These are phyloP conservation scores for Hypselothyrea guttata DNA, from an alignment of 2,888 invertebrate species.

Conservation along the genomic window DNA sequence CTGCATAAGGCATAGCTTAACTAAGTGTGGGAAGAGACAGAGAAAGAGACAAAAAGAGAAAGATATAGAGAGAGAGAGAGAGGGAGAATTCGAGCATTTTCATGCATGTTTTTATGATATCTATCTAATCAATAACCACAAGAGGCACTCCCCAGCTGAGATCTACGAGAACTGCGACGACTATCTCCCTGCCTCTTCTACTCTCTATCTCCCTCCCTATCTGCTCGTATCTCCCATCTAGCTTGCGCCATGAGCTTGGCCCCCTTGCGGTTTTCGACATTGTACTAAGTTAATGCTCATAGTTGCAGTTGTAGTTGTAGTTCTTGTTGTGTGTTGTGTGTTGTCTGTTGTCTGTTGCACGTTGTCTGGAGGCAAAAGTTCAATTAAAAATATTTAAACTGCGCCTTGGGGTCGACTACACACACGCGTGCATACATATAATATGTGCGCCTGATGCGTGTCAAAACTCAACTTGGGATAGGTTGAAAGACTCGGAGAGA, in stretches of 20 bases:
- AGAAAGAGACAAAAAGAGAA: background rate
- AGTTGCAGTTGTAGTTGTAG: slow-evolving; percentile 28
- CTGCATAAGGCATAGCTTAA: slow-evolving; percentile 29
- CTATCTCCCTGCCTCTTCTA: too few relatives aligned
- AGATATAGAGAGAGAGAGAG: background rate
- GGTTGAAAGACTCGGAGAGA: slow-evolving; percentile 78
- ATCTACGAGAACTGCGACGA: too few relatives aligned
- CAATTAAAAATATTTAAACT: slow-evolving; percentile 78
- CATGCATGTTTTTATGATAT: slow-evolving; percentile 42
- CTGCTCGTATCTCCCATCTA: background rate
- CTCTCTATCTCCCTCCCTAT: background rate
- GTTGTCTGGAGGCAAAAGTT: slow-evolving; percentile 74
- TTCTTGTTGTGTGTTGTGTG: slow-evolving; percentile 12
- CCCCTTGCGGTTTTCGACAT: slow-evolving; percentile 52
- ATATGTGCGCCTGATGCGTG: slow-evolving; percentile 69
- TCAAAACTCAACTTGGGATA: slow-evolving; percentile 81
- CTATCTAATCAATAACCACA: slow-evolving; percentile 73
- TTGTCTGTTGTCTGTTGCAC: slow-evolving; percentile 34
- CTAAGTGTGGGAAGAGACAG: slow-evolving; percentile 9
- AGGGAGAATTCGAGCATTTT: slow-evolving; percentile 7
- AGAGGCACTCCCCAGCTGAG: slow-evolving; percentile 36
- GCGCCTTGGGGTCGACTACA: slow-evolving; percentile 37
- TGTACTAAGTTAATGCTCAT: slow-evolving; percentile 43
- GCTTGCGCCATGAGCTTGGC: background rate
- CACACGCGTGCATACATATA: slow-evolving; percentile 9